Conservation (phyloP, 2,113 vertebrate species). For the Macquaria australasica region DNA sequence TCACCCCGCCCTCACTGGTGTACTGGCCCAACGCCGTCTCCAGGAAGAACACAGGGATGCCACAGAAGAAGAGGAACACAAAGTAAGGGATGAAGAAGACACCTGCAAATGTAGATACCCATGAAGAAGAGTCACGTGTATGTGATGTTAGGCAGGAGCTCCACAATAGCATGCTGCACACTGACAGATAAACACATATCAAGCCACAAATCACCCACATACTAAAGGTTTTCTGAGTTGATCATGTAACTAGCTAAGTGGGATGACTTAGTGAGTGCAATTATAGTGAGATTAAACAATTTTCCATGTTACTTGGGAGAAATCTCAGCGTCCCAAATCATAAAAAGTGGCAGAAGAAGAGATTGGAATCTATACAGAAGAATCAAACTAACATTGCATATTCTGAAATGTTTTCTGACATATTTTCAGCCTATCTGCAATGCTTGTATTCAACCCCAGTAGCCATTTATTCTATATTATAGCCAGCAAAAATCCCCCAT, state of each 20-base stretch:
- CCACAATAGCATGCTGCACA: neutral
- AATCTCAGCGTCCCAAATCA: neutral
- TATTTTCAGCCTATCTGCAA: neutral
- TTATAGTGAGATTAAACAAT: neutral
- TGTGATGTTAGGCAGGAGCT: neutral
- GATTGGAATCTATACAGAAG: neutral
- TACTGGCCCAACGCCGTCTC: slow-evolving; percentile 94
- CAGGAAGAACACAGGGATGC: slow-evolving; percentile 93
- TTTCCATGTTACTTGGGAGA: neutral
- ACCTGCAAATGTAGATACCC: slow-evolving; percentile 77
- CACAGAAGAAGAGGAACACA: slow-evolving; percentile 91
- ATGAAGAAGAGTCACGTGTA: neutral
- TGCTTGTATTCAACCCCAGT: neutral
- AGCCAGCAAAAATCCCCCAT: neutral
- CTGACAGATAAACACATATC: neutral
- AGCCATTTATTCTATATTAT: neutral
- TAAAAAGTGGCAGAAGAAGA: neutral
- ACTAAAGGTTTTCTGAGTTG: neutral
- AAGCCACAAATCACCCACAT: neutral
- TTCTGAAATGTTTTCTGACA: slow-evolving; percentile 5
- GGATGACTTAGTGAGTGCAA: neutral
- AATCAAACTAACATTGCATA: neutral
- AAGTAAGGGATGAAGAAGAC: slow-evolving; percentile 95
- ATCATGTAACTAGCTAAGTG: neutral
- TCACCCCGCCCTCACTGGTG: slow-evolving; percentile 92